Base-by-base conservation (phyloP, 1,140 invertebrate genomes). In the Drosophila pachea region DNA sequence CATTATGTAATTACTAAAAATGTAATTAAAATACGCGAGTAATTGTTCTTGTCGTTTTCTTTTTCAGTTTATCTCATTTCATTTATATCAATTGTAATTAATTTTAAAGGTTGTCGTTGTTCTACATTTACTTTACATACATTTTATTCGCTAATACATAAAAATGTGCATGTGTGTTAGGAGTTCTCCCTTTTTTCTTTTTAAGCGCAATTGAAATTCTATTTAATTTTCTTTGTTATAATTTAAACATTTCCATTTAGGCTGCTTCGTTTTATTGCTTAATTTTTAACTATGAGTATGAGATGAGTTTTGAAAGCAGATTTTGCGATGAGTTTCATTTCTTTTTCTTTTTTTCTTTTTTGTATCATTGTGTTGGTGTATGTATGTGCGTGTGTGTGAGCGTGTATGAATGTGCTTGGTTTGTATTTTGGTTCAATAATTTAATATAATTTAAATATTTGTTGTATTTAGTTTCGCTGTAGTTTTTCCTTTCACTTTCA, bases 291-390 rank as follows among this genome's bases (percentile, higher is more conserved):
- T 84, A 84, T 84, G 79, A 79, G 67, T 84, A 84, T 84, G 79
- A 84, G 79, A 84, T 84, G 79, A 84, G 81, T 84, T 73, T 71
- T 84, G 79, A 84, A 84, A 84, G 79, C 79, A 86, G 79, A 84
- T 84, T 83, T 76, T 76, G 73, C 76, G 84, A 83, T 83, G 78
- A 78, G 47, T 83, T 29, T 75, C 22, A 38, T 74, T 58, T 78
- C n/a, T n/a, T n/a, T n/a, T n/a, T n/a, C n/a, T n/a, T n/a, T n/a
- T n/a, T n/a, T n/a, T n/a, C n/a, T 77, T 66, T 31, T 61, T 42
- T 67, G 59, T 76, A 67, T 82, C 61, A 62, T 74, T 54, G 53
- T 16, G 31, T 64, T 36, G 73, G 55, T 64, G 72, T 47, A 50
- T 65, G 60, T 53, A 36, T 68, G 65, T 75, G 48, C 65, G 45